These are phyloP conservation scores for Andricus curvator DNA, from an alignment of 2,888 invertebrate genomes.

Conservation along the genomic window DNA sequence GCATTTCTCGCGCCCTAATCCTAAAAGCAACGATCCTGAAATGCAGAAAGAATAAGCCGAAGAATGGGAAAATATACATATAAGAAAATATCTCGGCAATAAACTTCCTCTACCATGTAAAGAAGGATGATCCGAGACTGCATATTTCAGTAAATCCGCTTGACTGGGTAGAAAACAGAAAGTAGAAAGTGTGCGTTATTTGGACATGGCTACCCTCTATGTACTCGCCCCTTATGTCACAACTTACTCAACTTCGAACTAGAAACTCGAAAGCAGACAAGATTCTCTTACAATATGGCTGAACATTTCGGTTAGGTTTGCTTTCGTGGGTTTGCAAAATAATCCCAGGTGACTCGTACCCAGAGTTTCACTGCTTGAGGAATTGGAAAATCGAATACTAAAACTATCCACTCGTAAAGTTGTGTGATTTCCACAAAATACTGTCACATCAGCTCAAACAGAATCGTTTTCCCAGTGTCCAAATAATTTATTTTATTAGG, in stretches of 20 bases:
- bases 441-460: not conserved
- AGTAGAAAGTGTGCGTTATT: slow-evolving; percentile 40
- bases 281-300: not conserved
- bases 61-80: not conserved
- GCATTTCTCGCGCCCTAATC: slow-evolving; percentile 23
- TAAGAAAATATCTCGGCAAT: slow-evolving; percentile 40
- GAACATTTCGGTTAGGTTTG: slow-evolving; percentile 15
- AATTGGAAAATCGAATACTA: slow-evolving; percentile 58
- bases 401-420: slow-evolving; percentile 55
- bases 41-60: slow-evolving; percentile 6
- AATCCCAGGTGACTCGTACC: slow-evolving; percentile 60
- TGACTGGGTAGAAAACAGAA: slow-evolving; percentile 49
- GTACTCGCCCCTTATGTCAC: slow-evolving; percentile 4
- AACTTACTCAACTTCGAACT: slow-evolving; percentile 13
- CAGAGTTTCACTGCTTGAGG: slow-evolving; percentile 50
- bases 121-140: slow-evolving; percentile 53
- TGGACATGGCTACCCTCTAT: slow-evolving; percentile 22
- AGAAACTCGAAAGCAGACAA: slow-evolving; percentile 8
- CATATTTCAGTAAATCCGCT: slow-evolving; percentile 63
- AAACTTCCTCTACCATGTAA: slow-evolving; percentile 20
- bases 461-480: not conserved
- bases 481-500: not conserved
- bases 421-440: slow-evolving; percentile 49
- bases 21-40: slow-evolving; percentile 18
- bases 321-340: slow-evolving; percentile 54